Percentiles rank a stretch among this genome's conserved stretches.
These are phyloP conservation scores for Labeo rohita DNA, from an alignment of 2,113 vertebrate species.

Conservation along the genomic window DNA sequence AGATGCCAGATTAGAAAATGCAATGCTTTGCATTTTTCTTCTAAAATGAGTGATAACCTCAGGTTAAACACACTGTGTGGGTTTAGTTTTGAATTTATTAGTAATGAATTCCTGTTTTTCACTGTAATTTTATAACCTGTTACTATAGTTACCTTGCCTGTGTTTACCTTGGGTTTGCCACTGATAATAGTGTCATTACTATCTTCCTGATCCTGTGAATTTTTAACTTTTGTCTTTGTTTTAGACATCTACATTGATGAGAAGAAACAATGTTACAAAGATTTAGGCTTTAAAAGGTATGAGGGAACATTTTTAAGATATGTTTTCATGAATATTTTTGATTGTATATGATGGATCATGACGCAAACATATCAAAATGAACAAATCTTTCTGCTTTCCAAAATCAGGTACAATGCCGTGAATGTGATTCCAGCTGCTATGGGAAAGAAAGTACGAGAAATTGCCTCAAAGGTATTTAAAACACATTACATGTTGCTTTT, in stretches of 20 bases:
- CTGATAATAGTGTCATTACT: background rate
- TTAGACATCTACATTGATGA: constrained; percentile 82
- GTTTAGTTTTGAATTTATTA: background rate
- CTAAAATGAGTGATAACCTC: constrained; percentile 14
- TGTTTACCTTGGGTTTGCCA: constrained; percentile 36
- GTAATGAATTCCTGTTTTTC: background rate
- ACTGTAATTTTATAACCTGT: background rate
- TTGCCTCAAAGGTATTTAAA: constrained; percentile 75
- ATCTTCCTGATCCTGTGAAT: background rate
- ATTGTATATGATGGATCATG: background rate
- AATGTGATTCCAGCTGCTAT: constrained; percentile 79
- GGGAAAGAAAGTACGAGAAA: constrained; percentile 81
- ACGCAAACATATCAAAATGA: background rate
- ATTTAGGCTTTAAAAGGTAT: constrained; percentile 83
- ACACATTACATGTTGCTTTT: background rate
- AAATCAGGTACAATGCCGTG: constrained; percentile 74
- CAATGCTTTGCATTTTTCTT: background rate
- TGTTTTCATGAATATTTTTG: background rate
- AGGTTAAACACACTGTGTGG: background rate
- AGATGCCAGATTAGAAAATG: background rate
- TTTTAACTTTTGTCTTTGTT: constrained; percentile 10
- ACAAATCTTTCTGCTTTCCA: background rate
- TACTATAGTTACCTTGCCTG: constrained; percentile 37
- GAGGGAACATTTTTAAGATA: background rate
- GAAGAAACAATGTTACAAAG: constrained; percentile 81